These are phyloP conservation scores for Oedothorax gibbosus DNA, from an alignment of 1,140 invertebrate species.

Conservation along the genomic window DNA sequence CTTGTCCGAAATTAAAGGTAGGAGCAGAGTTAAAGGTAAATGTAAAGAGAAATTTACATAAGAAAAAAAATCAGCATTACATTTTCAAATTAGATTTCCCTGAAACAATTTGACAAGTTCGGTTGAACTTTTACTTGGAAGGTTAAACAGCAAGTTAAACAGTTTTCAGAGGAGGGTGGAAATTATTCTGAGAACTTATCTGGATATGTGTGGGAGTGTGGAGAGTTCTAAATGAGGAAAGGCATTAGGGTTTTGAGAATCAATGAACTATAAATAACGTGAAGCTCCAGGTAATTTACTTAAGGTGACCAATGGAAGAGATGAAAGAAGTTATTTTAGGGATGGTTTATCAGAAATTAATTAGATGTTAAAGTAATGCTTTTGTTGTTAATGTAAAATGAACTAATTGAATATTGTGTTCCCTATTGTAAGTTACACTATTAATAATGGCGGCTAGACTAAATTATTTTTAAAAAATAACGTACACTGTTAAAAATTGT, in stretches of 20 bases:
- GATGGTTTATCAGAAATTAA: slow-evolving; percentile 26
- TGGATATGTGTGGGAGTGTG: not conserved
- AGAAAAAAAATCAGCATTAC: slow-evolving; percentile 14
- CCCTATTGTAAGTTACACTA: too few relatives aligned
- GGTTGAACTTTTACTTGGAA: slow-evolving; percentile 22
- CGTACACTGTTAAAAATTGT: too few relatives aligned
- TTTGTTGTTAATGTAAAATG: not conserved
- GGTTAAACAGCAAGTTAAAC: slow-evolving; percentile 55
- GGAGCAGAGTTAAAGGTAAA: slow-evolving; percentile 31
- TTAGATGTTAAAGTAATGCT: not conserved
- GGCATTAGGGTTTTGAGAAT: slow-evolving; percentile 42
- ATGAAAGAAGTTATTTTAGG: slow-evolving; percentile 22
- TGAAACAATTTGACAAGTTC: slow-evolving; percentile 55
- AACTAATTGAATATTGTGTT: too few relatives aligned
- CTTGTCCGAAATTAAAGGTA: slow-evolving; percentile 10
- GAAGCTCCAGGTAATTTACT: slow-evolving; percentile 45
- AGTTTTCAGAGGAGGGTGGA: slow-evolving; percentile 11
- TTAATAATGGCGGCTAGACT: too few relatives aligned
- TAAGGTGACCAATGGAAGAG: slow-evolving; percentile 31
- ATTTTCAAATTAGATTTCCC: slow-evolving; percentile 47
- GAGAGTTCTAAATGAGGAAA: slow-evolving; percentile 41
- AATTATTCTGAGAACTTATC: slow-evolving; percentile 2
- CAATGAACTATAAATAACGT: slow-evolving; percentile 53
- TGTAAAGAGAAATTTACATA: not conserved
- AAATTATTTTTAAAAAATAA: too few relatives aligned